Evolutionary conservation across 2,797 vertebrate species (phyloP), one percentile per base, ranked within the genome.

Genomic region (Macroramphosus scolopax): DNA sequence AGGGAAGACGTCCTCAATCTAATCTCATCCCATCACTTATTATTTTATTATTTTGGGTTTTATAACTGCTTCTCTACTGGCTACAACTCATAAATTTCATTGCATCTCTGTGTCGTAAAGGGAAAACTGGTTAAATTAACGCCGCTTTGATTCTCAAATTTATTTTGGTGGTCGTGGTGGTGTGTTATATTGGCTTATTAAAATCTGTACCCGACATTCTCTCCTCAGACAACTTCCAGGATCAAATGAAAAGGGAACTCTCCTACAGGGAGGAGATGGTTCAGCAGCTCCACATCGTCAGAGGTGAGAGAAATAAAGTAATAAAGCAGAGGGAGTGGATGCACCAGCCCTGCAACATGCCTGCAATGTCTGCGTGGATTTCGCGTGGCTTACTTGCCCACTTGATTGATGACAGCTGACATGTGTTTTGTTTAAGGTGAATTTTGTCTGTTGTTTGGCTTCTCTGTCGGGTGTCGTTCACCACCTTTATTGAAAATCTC

Each of bases 241-340:
- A 98, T 86, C 96, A 98, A 84, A 98, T 98, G 96, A 98, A 98
- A 81, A 89, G 95, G 77, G 96, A 98, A 81, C 90, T 98, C 72
- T 95, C 96, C 36, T 98, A 98, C 78, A 85, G 96, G 67, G 96
- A 98, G 73, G 96, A 98, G 83, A 97, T 98, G 96, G 94, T 98
- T 38, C 95, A 98, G 81, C 95, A 98, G 80, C 91, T 98, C 39
- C 96, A 98, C 84, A 97, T 98, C 74, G 96, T 97, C 74, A 90
- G 95, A 93, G 96, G 96, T 98, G 83, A 90, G 87, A 78, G 13
- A 45, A 79, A 75, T 77, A 71, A 77, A 81, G 68, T 55, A 52
- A 52, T 17, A 34, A 69, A 78, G 63, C 53, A 64, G 41, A 72
- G 58, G 64, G 28, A 46, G 35, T 14, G 22, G 39, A 34, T 20